phyloP scores from a whole-genome alignment of 2,113 vertebrate genomes.

The Equus quagga region DNA sequence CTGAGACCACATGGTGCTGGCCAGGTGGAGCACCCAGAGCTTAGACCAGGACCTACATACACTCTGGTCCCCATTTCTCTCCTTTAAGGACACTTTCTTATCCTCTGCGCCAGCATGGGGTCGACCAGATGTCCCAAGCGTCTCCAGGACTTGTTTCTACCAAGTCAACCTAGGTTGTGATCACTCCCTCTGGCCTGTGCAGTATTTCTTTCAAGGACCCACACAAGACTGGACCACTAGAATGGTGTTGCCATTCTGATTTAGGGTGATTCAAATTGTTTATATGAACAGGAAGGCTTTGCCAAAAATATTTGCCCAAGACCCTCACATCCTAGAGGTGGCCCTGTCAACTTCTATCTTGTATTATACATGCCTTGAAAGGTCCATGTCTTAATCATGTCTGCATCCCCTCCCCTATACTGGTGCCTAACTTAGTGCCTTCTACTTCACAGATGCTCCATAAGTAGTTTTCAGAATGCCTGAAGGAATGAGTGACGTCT shows the following conservation, averaged over 20 bases:
- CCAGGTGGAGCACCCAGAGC: background rate
- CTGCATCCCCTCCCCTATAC: background rate
- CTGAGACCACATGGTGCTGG: background rate
- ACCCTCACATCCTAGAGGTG: background rate
- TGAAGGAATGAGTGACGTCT: background rate
- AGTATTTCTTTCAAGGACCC: slow-evolving; percentile 17
- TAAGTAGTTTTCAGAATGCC: background rate
- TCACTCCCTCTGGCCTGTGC: background rate
- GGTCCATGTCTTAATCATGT: background rate
- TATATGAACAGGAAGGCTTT: background rate
- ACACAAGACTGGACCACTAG: background rate
- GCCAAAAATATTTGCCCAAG: background rate
- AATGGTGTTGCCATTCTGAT: background rate
- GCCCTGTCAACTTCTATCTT: background rate
- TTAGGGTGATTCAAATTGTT: background rate
- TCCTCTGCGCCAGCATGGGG: background rate
- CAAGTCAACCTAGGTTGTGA: background rate
- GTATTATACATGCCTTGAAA: background rate
- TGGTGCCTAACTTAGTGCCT: background rate
- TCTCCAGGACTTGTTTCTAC: background rate
- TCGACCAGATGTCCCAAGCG: background rate
- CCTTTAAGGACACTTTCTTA: background rate
- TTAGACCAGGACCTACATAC: background rate
- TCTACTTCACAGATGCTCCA: background rate
- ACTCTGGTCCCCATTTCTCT: background rate